Evolutionary conservation across 2,113 vertebrate species (phyloP), one percentile per base, ranked within the genome.

Genomic region (Etia nguti): DNA sequence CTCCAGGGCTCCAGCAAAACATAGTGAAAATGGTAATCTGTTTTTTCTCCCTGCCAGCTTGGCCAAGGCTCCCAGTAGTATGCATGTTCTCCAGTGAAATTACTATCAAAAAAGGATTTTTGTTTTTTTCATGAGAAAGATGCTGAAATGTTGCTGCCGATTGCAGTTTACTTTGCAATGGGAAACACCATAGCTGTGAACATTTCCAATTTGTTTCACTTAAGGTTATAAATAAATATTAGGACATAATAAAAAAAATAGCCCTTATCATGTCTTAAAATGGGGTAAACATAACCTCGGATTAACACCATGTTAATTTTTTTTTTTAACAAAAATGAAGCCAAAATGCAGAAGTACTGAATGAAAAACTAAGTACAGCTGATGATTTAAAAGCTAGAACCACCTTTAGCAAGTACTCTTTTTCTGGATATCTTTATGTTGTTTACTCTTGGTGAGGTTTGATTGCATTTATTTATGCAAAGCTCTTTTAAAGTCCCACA

Each of bases 21-120:
- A 87, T 73, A 89, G 81, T 81, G 88, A 82, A 94, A 93, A 92
- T 91, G 82, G 87, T 93, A 91, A 94, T 93, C 82, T 87, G 87
- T 85, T 92, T 85, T 79, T 55, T 56, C 22, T 80, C 80, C 86
- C 65, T 85, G 88, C 85, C 85, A 86, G 82, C 83, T 82, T 80
- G 62, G 87, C 80, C 83, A 55, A 82, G 56, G 77, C 84, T 88
- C 43, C 77, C 81, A 81, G 62, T 82, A 79, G 88, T 92, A 86
- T 90, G 85, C 86, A 88, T 48, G 60, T 88, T 84, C 87, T 95
- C 86, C 79, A 80, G 83, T 68, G 15, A 48, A 82, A 94, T 94
- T 90, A 93, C 83, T 88, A 89, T 91, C 89, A 91, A 59, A n/a
- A 86, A 80, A 54, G 57, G 79, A 9, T 52, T 52, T 36, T 10